Percentiles rank a stretch among this genome's conserved stretches.
These are phyloP conservation scores for Medauroidea extradentata DNA, from an alignment of 1,140 invertebrate species.

Conservation along the genomic window DNA sequence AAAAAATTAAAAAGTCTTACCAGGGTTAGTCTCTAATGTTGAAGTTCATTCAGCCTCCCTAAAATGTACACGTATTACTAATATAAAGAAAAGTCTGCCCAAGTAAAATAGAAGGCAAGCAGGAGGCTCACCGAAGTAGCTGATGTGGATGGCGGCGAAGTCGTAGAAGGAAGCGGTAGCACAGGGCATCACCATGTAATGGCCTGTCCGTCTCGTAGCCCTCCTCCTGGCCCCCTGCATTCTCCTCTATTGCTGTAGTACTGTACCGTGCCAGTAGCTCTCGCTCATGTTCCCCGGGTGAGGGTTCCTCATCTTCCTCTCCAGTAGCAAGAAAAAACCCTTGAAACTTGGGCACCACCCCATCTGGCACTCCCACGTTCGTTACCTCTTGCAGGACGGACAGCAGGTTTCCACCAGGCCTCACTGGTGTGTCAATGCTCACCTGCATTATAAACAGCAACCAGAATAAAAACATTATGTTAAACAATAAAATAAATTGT, in stretches of 20 bases:
- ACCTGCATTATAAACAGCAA: no score
- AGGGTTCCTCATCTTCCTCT: slow-evolving; percentile 45
- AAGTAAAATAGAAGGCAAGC: no score
- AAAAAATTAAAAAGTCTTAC: no score
- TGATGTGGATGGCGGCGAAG: slow-evolving; percentile 74
- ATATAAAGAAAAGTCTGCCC: no score
- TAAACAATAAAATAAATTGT: no score
- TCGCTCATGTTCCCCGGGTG: slow-evolving; percentile 53
- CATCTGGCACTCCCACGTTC: slow-evolving; percentile 4
- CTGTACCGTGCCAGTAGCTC: slow-evolving; percentile 58
- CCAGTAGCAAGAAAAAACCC: slow-evolving; percentile 58
- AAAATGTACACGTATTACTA: no score
- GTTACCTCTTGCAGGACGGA: slow-evolving; percentile 54
- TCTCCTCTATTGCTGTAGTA: not conserved
- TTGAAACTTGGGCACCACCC: slow-evolving; percentile 40
- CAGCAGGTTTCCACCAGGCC: slow-evolving; percentile 56
- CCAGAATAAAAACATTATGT: no score
- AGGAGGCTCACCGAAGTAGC: slow-evolving; percentile 61
- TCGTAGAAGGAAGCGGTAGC: slow-evolving; percentile 70
- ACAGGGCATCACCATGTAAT: slow-evolving; percentile 73
- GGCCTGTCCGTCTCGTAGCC: slow-evolving; percentile 74
- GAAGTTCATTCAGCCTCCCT: no score
- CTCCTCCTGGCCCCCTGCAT: slow-evolving; percentile 42
- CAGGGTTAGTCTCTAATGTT: no score
- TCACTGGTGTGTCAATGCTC: slow-evolving; percentile 61